Conservation (phyloP, 2,888 invertebrate genomes). For the Artemia sp. region DNA sequence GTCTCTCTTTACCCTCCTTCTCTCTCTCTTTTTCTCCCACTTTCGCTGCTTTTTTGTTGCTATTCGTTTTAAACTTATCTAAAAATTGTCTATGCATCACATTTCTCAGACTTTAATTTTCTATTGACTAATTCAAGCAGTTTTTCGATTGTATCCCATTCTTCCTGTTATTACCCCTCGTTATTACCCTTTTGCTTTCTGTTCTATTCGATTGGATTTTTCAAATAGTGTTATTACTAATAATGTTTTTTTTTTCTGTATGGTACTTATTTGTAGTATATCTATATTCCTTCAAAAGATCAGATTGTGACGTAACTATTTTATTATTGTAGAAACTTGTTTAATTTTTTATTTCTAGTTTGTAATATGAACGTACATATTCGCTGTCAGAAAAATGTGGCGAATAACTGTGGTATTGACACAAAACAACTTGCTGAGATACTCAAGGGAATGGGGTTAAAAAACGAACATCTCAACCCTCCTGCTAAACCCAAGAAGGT, state of each 20-base stretch:
- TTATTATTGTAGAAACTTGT: background rate
- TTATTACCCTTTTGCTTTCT: no score
- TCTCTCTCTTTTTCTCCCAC: no score
- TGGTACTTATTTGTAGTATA: background rate
- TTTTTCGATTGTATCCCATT: no score
- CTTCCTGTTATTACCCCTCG: no score
- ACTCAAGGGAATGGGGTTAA: constrained; percentile 75
- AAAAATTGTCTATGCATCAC: no score
- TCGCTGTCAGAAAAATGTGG: constrained; percentile 95
- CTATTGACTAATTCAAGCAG: no score
- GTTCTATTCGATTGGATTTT: no score
- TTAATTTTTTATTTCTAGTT: constrained; percentile 37
- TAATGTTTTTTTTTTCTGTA: background rate
- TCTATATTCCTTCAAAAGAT: background rate
- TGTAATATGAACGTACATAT: constrained; percentile 97
- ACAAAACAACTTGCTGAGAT: constrained; percentile 90
- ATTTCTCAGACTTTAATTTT: no score
- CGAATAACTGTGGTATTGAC: constrained; percentile 97
- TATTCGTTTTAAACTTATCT: no score
- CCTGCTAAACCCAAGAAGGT: constrained; percentile 36
- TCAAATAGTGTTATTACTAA: background rate
- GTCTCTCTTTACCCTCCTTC: no score
- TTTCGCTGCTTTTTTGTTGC: no score
- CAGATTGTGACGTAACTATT: background rate
- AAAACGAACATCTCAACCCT: constrained; percentile 57